Evolutionary conservation across 2,888 invertebrate species (phyloP).

Genomic region (Cartodere bifasciata): DNA sequence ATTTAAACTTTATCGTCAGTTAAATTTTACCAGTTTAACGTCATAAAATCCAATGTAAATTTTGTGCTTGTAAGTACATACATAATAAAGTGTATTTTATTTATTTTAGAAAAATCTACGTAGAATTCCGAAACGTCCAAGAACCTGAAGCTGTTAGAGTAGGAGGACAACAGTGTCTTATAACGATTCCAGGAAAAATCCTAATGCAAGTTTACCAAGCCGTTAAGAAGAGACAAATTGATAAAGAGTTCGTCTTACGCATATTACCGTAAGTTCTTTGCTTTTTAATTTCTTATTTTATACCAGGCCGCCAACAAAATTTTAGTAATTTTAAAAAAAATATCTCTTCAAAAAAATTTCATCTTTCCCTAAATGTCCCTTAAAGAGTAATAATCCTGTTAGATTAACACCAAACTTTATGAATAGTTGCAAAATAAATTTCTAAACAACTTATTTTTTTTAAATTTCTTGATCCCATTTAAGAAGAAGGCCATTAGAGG

Average conservation of each 20-base stretch:
- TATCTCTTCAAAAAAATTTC: too few relatives aligned
- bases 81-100: constrained; percentile 31
- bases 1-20: not conserved
- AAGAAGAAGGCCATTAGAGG: too few relatives aligned
- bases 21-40: not conserved
- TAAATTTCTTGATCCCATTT: too few relatives aligned
- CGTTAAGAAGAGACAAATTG: constrained; percentile 51
- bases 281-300: too few relatives aligned
- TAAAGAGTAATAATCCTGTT: too few relatives aligned
- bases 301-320: too few relatives aligned
- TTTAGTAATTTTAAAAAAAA: too few relatives aligned
- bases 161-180: constrained; percentile 31
- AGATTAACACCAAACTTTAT: too few relatives aligned
- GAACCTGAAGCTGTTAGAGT: constrained; percentile 22
- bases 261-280: constrained; percentile 42
- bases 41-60: constrained; percentile 7
- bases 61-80: constrained; percentile 21
- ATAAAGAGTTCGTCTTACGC: constrained; percentile 40
- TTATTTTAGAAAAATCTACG: constrained; percentile 48
- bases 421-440: too few relatives aligned
- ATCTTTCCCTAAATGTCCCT: too few relatives aligned
- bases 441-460: too few relatives aligned
- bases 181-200: constrained; percentile 48
- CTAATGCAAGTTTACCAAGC: constrained; percentile 60
- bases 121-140: constrained; percentile 45